Percentiles rank a stretch among this genome's conserved stretches.
Conservation (phyloP, 2,888 invertebrate species). For the Hetaerina titia region DNA sequence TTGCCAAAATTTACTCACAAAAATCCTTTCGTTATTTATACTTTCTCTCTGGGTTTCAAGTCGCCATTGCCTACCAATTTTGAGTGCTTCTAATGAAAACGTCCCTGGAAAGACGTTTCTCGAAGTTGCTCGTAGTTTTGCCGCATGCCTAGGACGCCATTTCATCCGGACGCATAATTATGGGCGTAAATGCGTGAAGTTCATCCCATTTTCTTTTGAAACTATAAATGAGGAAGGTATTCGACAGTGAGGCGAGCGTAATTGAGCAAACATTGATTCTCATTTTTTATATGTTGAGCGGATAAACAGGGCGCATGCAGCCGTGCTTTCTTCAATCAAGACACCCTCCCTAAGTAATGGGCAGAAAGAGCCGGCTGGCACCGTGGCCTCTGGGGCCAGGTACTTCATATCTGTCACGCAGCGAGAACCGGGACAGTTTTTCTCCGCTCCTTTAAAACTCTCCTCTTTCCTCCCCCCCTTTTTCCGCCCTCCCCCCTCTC, state of each 20-base stretch:
- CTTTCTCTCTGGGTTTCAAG: no score
- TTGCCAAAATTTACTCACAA: no score
- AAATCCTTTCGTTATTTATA: no score
- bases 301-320: neutral
- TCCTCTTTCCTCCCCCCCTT: neutral
- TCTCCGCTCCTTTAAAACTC: neutral
- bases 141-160: no score
- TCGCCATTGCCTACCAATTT: no score
- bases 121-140: no score
- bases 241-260: neutral
- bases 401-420: slow-evolving; percentile 53
- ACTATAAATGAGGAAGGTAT: no score
- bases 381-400: neutral
- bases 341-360: slow-evolving; percentile 51
- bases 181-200: no score
- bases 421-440: neutral
- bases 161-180: no score
- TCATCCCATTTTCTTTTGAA: no score
- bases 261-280: neutral
- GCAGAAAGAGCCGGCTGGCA: neutral
- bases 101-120: no score
- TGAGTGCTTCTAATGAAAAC: no score
- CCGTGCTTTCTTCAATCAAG: slow-evolving; percentile 55
- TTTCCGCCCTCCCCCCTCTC: neutral
- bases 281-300: neutral